Evolutionary conservation across 2,888 invertebrate genomes (phyloP), one percentile per base, ranked within the genome.

Genomic region (Melinaea menophilus): DNA sequence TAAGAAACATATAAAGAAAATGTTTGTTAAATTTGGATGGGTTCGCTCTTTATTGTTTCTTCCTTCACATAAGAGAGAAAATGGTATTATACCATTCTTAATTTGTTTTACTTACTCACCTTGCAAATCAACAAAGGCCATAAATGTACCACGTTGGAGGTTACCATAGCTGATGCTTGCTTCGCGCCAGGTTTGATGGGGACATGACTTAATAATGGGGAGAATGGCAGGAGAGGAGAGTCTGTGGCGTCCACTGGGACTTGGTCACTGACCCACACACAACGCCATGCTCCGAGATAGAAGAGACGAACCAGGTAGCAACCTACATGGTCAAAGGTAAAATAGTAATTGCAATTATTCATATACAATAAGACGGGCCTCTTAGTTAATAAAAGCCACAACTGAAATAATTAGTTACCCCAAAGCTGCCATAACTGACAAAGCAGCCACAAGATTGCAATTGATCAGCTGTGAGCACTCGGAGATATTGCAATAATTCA

Each of bases 41-140:
- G 37, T 37, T 37, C 2, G 1, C 9, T 2, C 7, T 37, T 41
- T 5, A 41, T 41, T 41, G n/a, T 41, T 41, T 41, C 2, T 41
- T 1, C 4, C 4, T 3, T 13, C 22, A 51, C 0, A 51, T 9
- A 31, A 31, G 22, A 48, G 13, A 13, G 1, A 22, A 22, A 2
- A 2, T n/a, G n/a, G n/a, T n/a, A 31, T 31, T 22, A 31, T 31
- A 31, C 7, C 2, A 9, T 51, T 7, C 9, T 9, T 7, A 31
- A 11, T 7, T 7, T 31, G 9, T 7, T 5, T 4, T 7, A 5
- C 9, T 12, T 46, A 11, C 55, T 22, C 48, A 88, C 90, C 84
- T 90, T 90, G 65, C 88, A 88, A 1, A 90, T 48, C 7, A 90
- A 69, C 54, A 90, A 69, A 0, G 90, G 90, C 90, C 90, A 90